Base-by-base conservation (phyloP, 2,888 invertebrate genomes). In the Mylabris sibirica region DNA sequence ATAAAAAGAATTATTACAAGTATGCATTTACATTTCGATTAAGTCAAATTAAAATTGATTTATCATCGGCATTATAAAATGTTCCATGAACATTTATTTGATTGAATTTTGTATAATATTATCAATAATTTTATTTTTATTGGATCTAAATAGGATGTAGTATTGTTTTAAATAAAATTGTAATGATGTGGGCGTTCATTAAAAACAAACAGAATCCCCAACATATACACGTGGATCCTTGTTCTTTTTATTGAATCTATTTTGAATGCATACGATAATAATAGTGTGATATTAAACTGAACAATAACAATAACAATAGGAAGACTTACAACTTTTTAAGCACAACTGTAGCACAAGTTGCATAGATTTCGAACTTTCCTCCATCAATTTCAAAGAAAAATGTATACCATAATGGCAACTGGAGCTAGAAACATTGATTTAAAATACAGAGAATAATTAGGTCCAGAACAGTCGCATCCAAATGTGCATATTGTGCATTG, bases 171-270 rank as follows among this genome's bases (percentile, higher is more conserved):
- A 17, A 20, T 20, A 8, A 20, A 49, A 49, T 49, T 20, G 17
- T 49, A 20, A 8, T 49, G 49, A 49, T 49, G 49, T 49, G 49
- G 49, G 49, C 20, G 49, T 49, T 11, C 49, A 49, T 30, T 30
- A 30, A 30, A 49, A 49, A 49, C 20, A 49, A 49, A 49, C 49
- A 49, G 49, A 49, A 49, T 49, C 44, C 49, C 49, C 20, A 20
- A 49, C 20, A 3, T 44, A 44, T 4, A 17, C 49, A 20, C 11
- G 49, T 20, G 20, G 9, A 17, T 1, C 2, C n/a, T 17, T 17
- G 11, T 9, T 44, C 6, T 44, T 17, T 11, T 49, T 11, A 9
- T 49, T 20, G 49, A 20, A 20, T 20, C 20, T 20, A 20, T 49
- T 49, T 20, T 49, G 20, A 49, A 22, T 49, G 20, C 41, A 5